Percentiles rank a stretch among this genome's conserved stretches.
These are phyloP conservation scores for Marasmarcha lunaedactyla DNA, from an alignment of 2,888 invertebrate species.

Conservation along the genomic window DNA sequence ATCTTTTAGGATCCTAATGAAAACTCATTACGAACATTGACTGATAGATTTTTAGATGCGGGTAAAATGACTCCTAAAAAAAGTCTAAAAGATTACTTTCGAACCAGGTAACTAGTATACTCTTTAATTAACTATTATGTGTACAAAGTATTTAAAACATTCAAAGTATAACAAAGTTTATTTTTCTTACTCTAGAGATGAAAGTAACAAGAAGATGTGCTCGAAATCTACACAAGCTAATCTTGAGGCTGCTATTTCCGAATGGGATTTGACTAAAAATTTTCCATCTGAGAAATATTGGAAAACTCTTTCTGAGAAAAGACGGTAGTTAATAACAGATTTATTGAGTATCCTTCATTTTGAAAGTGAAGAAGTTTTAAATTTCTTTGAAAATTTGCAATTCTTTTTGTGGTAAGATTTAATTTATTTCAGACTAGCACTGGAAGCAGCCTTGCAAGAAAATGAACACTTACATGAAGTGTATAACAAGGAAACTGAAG, in stretches of 20 bases:
- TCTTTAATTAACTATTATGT: no score
- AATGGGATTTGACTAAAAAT: slow-evolving; percentile 14
- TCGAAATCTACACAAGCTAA: slow-evolving; percentile 19
- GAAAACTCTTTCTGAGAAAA: slow-evolving; percentile 20
- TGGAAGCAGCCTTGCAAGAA: slow-evolving; percentile 19
- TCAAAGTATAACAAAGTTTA: no score
- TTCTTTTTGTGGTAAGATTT: no score
- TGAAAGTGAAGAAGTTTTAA: no score
- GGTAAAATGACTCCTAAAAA: slow-evolving; percentile 5
- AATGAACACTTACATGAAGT: slow-evolving; percentile 16
- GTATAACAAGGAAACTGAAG: slow-evolving; percentile 13
- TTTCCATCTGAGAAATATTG: slow-evolving; percentile 19
- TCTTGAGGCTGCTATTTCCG: slow-evolving; percentile 14
- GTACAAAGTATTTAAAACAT: no score
- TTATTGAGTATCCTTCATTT: no score
- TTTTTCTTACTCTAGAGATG: no score
- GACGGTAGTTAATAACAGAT: no score
- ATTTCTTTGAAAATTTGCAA: no score
- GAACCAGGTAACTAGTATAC: slow-evolving; percentile 11
- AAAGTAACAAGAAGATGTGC: slow-evolving; percentile 9
- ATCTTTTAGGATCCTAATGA: no score
- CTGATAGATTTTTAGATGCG: background rate
- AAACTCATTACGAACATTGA: background rate
- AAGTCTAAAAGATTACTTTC: slow-evolving; percentile 12
- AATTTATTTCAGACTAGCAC: slow-evolving; percentile 17